phyloP scores from a whole-genome alignment of 2,113 vertebrate genomes.

The Tricholaema leucomelas region DNA sequence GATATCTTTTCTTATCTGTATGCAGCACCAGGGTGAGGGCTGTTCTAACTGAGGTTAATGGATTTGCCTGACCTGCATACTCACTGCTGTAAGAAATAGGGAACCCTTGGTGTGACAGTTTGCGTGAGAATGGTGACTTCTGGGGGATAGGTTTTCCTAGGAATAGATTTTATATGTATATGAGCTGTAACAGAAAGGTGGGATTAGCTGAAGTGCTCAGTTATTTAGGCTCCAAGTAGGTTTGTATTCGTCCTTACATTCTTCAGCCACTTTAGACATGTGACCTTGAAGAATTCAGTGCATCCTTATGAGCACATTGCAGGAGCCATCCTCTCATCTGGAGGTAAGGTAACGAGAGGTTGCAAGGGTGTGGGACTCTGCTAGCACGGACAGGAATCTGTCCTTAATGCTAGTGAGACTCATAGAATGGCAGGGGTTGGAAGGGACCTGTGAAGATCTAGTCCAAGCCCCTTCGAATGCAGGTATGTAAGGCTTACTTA shows the following conservation, averaged over 20 bases:
- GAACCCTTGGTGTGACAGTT: not conserved
- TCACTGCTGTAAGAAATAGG: not conserved
- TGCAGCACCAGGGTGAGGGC: not conserved
- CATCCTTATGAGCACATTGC: not conserved
- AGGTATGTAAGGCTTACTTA: not conserved
- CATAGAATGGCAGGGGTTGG: too few relatives aligned
- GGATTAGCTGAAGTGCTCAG: not conserved
- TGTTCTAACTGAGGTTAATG: not conserved
- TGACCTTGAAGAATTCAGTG: not conserved
- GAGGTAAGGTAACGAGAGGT: not conserved
- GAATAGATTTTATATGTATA: not conserved
- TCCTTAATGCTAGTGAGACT: not conserved
- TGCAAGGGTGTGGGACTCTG: not conserved
- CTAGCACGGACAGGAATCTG: rapidly evolving
- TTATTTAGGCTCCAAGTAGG: not conserved
- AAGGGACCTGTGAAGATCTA: too few relatives aligned
- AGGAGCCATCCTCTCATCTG: not conserved
- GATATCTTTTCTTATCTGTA: not conserved
- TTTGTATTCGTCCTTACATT: not conserved
- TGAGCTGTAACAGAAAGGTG: not conserved
- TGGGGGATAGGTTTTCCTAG: not conserved
- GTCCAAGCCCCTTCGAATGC: too few relatives aligned
- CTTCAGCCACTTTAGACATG: not conserved
- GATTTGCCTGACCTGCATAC: not conserved
- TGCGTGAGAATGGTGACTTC: not conserved